Evolutionary conservation across 2,888 invertebrate genomes (phyloP).

Genomic region (Lasioglossum villosulum): DNA sequence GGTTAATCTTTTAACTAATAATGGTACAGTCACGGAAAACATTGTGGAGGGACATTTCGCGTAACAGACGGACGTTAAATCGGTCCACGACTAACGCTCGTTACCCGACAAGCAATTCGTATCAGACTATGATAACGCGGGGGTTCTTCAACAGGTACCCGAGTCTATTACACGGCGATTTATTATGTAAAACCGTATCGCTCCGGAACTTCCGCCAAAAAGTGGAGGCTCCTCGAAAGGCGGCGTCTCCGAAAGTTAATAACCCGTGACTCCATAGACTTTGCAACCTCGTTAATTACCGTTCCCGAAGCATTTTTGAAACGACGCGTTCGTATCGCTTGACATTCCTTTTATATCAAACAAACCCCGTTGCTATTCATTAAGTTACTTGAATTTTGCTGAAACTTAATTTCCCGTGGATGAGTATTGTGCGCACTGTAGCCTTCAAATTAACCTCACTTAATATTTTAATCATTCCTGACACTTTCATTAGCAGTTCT

Average conservation of each 20-base stretch:
- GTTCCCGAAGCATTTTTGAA: not conserved
- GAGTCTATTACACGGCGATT: slow-evolving; percentile 28
- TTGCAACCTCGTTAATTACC: slow-evolving; percentile 1
- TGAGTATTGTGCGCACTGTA: too few species aligned
- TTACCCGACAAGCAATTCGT: not conserved
- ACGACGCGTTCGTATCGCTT: not conserved
- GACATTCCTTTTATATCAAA: not conserved
- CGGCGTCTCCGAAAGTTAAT: not conserved
- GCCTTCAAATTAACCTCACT: not conserved
- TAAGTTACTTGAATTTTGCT: not conserved
- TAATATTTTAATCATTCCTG: not conserved
- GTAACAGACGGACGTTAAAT: not conserved
- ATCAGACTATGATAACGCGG: slow-evolving; percentile 8
- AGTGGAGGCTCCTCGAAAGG: not conserved
- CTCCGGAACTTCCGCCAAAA: not conserved
- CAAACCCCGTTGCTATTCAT: not conserved
- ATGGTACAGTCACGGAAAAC: too few species aligned
- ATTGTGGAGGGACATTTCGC: not conserved
- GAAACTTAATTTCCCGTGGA: not conserved
- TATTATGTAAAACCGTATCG: slow-evolving; percentile 10
- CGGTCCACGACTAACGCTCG: not conserved
- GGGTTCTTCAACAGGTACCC: slow-evolving; percentile 55
- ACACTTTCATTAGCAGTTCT: not conserved
- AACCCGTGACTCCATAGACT: not conserved
- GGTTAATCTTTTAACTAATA: not conserved